Percentiles rank a stretch among this genome's conserved stretches.
phyloP scores from a whole-genome alignment of 2,888 invertebrate species.

The Protophormia terraenovae region DNA sequence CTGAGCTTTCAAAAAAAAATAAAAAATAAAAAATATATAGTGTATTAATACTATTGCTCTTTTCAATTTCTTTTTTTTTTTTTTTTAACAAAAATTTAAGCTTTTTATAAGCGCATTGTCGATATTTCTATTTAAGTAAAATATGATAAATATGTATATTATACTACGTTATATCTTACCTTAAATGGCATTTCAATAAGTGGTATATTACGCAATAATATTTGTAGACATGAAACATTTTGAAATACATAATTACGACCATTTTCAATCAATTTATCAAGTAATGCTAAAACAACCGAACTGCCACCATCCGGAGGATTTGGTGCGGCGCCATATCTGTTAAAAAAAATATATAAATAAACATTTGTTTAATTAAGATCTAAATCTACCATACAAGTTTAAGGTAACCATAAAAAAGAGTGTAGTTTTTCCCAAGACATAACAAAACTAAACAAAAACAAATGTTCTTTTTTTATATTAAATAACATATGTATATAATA shows the following conservation, averaged over 20 bases:
- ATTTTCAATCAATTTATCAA: constrained; percentile 85
- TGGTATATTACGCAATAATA: constrained; percentile 86
- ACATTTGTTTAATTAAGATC: not conserved
- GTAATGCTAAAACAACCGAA: constrained; percentile 85
- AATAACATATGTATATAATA: no score
- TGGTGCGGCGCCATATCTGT: constrained; percentile 86
- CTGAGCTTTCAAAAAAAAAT: no score
- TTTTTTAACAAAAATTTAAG: no score
- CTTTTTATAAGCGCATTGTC: no score
- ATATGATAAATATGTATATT: constrained; percentile 37
- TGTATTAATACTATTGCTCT: no score
- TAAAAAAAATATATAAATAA: constrained; percentile 27
- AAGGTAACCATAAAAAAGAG: not conserved
- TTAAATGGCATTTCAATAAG: constrained; percentile 83
- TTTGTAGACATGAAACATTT: constrained; percentile 86
- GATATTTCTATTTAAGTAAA: no score
- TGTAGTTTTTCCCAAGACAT: not conserved
- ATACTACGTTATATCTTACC: no score
- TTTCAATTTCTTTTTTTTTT: no score
- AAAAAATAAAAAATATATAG: no score
- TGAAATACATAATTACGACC: constrained; percentile 87
- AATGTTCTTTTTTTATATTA: no score
- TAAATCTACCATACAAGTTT: not conserved
- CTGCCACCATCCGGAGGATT: constrained; percentile 84
- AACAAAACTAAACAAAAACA: no score